phyloP scores from a whole-genome alignment of 2,113 vertebrate species.

The Elaphurus davidianus region DNA sequence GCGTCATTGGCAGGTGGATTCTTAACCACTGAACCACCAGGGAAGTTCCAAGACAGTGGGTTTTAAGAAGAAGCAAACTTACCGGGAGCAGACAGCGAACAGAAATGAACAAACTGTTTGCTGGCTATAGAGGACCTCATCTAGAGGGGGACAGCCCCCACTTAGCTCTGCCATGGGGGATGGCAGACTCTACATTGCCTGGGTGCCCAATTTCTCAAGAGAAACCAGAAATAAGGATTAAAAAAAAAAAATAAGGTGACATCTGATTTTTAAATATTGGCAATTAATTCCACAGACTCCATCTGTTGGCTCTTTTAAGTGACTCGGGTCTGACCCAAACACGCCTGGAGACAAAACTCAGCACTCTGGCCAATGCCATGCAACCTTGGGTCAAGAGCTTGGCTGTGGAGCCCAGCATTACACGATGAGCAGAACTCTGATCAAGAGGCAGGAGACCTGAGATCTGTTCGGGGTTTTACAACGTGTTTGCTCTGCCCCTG shows the following conservation, averaged over 20 bases:
- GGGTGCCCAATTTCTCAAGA: neutral
- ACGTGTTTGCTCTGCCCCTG: neutral
- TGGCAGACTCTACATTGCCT: neutral
- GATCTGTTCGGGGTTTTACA: fast-evolving
- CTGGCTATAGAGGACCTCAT: too few species aligned
- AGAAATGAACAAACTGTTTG: neutral
- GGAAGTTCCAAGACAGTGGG: neutral
- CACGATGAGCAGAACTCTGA: neutral
- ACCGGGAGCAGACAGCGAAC: neutral
- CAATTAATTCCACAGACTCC: neutral
- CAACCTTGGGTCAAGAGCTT: neutral
- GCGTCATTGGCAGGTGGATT: neutral
- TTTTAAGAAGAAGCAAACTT: neutral
- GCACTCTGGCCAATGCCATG: neutral
- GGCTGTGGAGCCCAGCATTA: neutral
- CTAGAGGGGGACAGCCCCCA: too few species aligned
- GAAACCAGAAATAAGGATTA: neutral
- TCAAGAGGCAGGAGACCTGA: neutral
- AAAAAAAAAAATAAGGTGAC: neutral
- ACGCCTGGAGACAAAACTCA: neutral
- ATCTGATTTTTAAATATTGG: neutral
- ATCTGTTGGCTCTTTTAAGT: neutral
- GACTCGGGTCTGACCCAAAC: neutral
- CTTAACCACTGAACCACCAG: neutral
- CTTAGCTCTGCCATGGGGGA: fast-evolving